Evolutionary conservation across 1,140 invertebrate species (phyloP), one percentile per base, ranked within the genome.

Genomic region (Drosophila sucinea): DNA sequence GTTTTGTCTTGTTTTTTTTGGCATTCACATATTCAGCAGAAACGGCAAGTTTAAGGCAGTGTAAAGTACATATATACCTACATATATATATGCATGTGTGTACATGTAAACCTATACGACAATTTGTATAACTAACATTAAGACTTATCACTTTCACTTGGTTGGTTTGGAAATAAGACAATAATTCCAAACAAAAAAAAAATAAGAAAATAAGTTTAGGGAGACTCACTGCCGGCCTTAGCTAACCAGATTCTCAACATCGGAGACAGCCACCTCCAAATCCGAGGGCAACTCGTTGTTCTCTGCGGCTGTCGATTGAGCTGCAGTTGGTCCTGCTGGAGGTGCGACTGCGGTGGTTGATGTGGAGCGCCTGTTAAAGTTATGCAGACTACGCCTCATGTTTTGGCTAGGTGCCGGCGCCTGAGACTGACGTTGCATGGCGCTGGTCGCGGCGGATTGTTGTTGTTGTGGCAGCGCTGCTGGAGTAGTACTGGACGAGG

Each of bases 161-260:
- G 83, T 86, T 86, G 72, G 70, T 77, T 86, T 71, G 61, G 66
- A 61, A 64, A 41, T 44, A 25, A 51, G 44, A 51, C 1, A 78
- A 69, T 51, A 81, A 71, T 76, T 74, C 17, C 17, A 67, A 62
- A 74, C 57, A 58, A 29, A 33, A 66, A 3, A 56, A 35, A 56
- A 55, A 41, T 25, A 7, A 51, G 23, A 51, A 27, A 55, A 41
- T 25, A 7, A 51, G 23, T 27, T 10, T 17, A 7, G 25, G 23
- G 55, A 25, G 32, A 27, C 41, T 60, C 51, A 47, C 35, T 29
- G 67, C 66, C 72, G 73, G 68, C 79, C 73, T 90, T 92, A 91
- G 90, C 91, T 92, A 90, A 92, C 91, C 71, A 92, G 60, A 68
- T 92, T 91, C 79, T 92, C 91, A 58, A 92, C 75, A 67, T 92